These are phyloP conservation scores for Nemapogon koenigi DNA, from an alignment of 2,888 invertebrate genomes.

Conservation along the genomic window DNA sequence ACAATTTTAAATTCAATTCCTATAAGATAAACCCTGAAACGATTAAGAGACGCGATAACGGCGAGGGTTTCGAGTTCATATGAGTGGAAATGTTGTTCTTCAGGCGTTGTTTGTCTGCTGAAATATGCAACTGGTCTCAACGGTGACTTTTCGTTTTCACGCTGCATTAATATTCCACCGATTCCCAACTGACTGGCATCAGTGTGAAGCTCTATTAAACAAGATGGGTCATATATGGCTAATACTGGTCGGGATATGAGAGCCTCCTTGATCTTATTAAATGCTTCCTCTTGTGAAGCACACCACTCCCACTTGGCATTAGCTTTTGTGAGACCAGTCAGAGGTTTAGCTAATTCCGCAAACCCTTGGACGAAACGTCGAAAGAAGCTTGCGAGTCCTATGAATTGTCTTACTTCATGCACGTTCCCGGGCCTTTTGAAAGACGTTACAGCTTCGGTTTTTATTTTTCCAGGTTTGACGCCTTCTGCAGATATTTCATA, in stretches of 20 bases:
- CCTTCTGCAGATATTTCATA: neutral
- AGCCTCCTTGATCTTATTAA: slow-evolving; percentile 14
- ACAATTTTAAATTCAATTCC: too few relatives aligned
- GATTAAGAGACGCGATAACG: too few relatives aligned
- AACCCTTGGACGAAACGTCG: too few relatives aligned
- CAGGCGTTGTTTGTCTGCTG: slow-evolving; percentile 21
- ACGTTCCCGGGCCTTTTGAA: slow-evolving; percentile 17
- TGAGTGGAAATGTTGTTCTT: slow-evolving; percentile 22
- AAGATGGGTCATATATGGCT: slow-evolving; percentile 13
- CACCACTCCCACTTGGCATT: slow-evolving; percentile 15
- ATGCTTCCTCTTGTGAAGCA: slow-evolving; percentile 12
- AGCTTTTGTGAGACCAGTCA: slow-evolving; percentile 17
- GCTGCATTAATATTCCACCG: slow-evolving; percentile 23
- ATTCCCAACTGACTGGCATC: slow-evolving; percentile 23
- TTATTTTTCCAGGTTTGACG: neutral
- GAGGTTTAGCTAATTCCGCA: slow-evolving; percentile 18
- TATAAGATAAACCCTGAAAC: too few relatives aligned
- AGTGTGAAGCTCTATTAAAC: slow-evolving; percentile 23
- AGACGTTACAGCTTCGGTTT: too few relatives aligned
- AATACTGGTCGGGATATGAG: slow-evolving; percentile 13
- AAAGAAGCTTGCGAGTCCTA: too few relatives aligned
- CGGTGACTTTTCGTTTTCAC: neutral
- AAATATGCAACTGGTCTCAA: slow-evolving; percentile 21
- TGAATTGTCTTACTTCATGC: too few relatives aligned
- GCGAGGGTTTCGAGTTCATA: too few relatives aligned